phyloP scores from a whole-genome alignment of 2,888 invertebrate genomes.

The Acrocyrtus sp. region DNA sequence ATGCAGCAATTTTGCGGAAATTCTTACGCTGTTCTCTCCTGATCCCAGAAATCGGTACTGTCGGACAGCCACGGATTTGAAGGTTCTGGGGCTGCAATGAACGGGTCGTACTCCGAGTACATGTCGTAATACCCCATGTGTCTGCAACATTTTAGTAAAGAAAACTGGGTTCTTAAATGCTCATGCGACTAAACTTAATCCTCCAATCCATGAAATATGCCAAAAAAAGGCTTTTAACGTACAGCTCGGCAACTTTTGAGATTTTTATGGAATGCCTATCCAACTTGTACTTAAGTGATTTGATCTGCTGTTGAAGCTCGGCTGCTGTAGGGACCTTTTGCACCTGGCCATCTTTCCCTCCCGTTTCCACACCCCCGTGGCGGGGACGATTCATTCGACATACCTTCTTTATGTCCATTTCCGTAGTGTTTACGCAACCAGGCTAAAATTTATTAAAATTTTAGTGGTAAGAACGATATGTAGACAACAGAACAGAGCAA shows the following conservation, averaged over 20 bases:
- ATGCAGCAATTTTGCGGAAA: too few species aligned
- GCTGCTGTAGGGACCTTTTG: slow-evolving; percentile 68
- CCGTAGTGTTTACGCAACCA: slow-evolving; percentile 98
- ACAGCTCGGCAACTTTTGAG: slow-evolving; percentile 95
- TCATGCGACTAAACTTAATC: neutral
- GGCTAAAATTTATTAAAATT: slow-evolving; percentile 75
- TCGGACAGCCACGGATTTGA: slow-evolving; percentile 98
- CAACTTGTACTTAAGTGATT: slow-evolving; percentile 69
- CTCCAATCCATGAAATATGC: neutral
- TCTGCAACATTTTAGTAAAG: too few species aligned
- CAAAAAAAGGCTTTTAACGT: slow-evolving; percentile 69
- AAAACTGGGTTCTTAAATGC: too few species aligned
- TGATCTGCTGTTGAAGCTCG: slow-evolving; percentile 70
- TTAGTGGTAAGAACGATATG: slow-evolving; percentile 10
- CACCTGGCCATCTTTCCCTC: slow-evolving; percentile 64
- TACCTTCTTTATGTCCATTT: slow-evolving; percentile 97
- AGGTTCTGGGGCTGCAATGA: slow-evolving; percentile 91
- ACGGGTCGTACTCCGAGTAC: slow-evolving; percentile 95
- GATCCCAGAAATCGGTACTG: slow-evolving; percentile 96
- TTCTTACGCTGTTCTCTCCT: slow-evolving; percentile 89
- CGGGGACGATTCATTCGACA: slow-evolving; percentile 71
- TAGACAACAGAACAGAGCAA: neutral
- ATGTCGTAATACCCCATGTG: slow-evolving; percentile 93
- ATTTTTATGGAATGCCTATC: slow-evolving; percentile 90
- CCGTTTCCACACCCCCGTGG: slow-evolving; percentile 50